phyloP scores from a whole-genome alignment of 2,113 vertebrate genomes.

The Eudyptes chrysolophus region DNA sequence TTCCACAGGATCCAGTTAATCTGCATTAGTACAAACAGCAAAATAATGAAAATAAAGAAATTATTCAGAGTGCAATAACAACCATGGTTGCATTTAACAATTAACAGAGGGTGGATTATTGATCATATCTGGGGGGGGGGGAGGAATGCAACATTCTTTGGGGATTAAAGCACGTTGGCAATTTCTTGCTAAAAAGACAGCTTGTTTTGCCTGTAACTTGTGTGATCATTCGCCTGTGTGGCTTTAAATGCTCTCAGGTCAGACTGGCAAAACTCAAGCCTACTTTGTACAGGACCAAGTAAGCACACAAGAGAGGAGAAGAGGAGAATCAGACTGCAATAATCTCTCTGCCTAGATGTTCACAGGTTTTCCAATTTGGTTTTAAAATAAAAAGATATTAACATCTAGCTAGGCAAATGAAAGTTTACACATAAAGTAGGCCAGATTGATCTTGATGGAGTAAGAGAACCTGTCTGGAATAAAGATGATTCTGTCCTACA shows the following conservation, averaged over 20 bases:
- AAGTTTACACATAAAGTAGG: constrained; percentile 17
- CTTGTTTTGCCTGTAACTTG: neutral
- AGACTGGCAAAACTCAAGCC: neutral
- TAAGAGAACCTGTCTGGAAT: constrained; percentile 35
- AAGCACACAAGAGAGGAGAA: neutral
- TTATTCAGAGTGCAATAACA: neutral
- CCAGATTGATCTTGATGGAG: constrained; percentile 31
- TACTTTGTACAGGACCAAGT: neutral
- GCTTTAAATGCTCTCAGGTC: neutral
- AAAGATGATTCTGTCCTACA: constrained; percentile 8
- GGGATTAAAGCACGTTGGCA: neutral
- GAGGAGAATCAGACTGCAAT: neutral
- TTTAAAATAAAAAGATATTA: constrained; percentile 16
- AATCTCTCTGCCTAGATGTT: neutral
- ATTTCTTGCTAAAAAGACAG: neutral
- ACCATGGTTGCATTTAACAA: neutral
- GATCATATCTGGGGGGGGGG: neutral
- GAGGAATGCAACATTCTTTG: neutral
- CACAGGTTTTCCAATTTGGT: neutral
- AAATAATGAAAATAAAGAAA: constrained; percentile 10
- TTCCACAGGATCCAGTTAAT: neutral
- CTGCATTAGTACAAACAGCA: neutral
- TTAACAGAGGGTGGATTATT: neutral
- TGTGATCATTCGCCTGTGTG: neutral
- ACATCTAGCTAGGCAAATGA: neutral